A percentile compares a stretch with the other conserved stretches of the same genome.
Conservation (phyloP, 2,888 invertebrate species). For the Arctia plantaginis region DNA sequence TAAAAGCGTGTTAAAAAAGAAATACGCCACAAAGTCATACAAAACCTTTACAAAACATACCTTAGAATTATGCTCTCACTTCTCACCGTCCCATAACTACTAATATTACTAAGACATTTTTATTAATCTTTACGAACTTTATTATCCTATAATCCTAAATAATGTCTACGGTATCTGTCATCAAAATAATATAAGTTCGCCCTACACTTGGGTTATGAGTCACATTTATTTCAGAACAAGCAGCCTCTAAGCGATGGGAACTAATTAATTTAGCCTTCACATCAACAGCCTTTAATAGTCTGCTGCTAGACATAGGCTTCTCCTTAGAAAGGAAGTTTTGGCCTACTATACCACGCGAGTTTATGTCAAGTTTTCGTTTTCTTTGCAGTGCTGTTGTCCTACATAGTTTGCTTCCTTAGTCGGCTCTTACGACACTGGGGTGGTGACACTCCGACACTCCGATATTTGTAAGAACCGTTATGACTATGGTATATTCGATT, state of each 20-base stretch:
- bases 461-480: too few relatives aligned
- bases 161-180: slow-evolving; percentile 22
- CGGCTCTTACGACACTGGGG: too few relatives aligned
- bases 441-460: too few relatives aligned
- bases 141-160: slow-evolving; percentile 36
- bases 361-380: too few relatives aligned
- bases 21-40: background rate
- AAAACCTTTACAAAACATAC: background rate
- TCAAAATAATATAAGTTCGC: slow-evolving; percentile 29
- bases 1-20: too few relatives aligned
- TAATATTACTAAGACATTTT: background rate
- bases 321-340: too few relatives aligned
- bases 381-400: too few relatives aligned
- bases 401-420: too few relatives aligned
- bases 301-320: too few relatives aligned
- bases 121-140: slow-evolving; percentile 7
- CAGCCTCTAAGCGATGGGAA: slow-evolving; percentile 22
- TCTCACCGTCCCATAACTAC: slow-evolving; percentile 5
- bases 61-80: background rate
- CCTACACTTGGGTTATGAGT: slow-evolving; percentile 39
- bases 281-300: too few relatives aligned
- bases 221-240: slow-evolving; percentile 28
- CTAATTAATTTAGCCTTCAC: slow-evolving; percentile 16
- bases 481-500: too few relatives aligned
- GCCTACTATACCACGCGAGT: too few relatives aligned